phyloP scores from a whole-genome alignment of 2,888 invertebrate genomes.

The Eucera pruinosa region DNA sequence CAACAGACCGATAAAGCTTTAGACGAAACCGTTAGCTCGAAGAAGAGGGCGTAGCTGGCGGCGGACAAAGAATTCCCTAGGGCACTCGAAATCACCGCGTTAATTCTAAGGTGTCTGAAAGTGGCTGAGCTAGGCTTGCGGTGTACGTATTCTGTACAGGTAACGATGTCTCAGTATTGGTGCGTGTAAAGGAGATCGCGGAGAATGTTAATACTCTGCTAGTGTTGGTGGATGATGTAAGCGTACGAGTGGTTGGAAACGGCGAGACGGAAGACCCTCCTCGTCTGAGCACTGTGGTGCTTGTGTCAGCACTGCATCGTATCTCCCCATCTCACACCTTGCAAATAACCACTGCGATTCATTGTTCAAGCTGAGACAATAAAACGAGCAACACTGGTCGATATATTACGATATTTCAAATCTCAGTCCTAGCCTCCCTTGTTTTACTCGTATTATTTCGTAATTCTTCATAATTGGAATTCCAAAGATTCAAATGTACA shows the following conservation, averaged over 20 bases:
- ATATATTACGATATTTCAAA: slow-evolving; percentile 35
- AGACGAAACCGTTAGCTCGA: slow-evolving; percentile 34
- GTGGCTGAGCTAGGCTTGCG: slow-evolving; percentile 67
- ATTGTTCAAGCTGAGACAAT: slow-evolving; percentile 58
- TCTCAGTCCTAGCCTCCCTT: not conserved
- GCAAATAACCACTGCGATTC: slow-evolving; percentile 63
- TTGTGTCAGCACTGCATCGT: slow-evolving; percentile 68
- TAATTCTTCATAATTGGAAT: not conserved
- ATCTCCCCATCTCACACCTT: slow-evolving; percentile 37
- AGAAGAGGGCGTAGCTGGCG: slow-evolving; percentile 37
- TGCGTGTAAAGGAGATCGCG: slow-evolving; percentile 11
- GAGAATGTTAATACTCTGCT: slow-evolving; percentile 22
- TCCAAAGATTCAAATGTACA: too few relatives aligned
- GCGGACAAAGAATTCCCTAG: slow-evolving; percentile 57
- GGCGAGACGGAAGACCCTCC: slow-evolving; percentile 65
- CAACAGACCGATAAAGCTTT: slow-evolving; percentile 61
- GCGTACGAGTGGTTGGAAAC: slow-evolving; percentile 64
- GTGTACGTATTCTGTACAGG: slow-evolving; percentile 47
- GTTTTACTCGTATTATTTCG: slow-evolving; percentile 1
- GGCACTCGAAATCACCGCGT: slow-evolving; percentile 66
- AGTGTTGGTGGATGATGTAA: slow-evolving; percentile 63
- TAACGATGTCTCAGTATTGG: slow-evolving; percentile 11
- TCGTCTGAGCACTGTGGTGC: slow-evolving; percentile 62
- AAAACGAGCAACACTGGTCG: slow-evolving; percentile 34
- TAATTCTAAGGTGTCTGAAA: slow-evolving; percentile 72